Conservation (phyloP, 2,888 invertebrate genomes). For the Agrochola lychnidis region DNA sequence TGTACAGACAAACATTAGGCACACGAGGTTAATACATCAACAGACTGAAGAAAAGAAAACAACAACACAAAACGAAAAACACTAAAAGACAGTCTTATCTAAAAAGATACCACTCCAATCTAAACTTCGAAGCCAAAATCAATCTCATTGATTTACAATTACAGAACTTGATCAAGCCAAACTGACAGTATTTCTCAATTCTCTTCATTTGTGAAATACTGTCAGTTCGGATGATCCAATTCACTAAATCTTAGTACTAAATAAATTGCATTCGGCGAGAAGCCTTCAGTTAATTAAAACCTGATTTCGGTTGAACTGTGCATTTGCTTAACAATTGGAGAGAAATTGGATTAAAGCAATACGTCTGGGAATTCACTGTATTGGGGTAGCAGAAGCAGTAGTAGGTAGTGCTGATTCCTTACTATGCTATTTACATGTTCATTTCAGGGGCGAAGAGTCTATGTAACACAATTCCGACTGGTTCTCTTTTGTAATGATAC, state of each 20-base stretch:
- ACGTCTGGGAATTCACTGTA: slow-evolving; percentile 20
- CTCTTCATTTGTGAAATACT: slow-evolving; percentile 5
- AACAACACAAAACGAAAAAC: not conserved
- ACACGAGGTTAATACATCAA: not conserved
- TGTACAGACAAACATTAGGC: not conserved
- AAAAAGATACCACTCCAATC: slow-evolving; percentile 34
- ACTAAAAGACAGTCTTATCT: not conserved
- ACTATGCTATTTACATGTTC: not conserved
- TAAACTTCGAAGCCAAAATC: slow-evolving; percentile 28
- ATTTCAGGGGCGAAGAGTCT: not conserved
- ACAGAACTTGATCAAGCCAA: slow-evolving; percentile 26
- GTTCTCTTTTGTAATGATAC: not conserved
- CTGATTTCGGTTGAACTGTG: slow-evolving; percentile 21
- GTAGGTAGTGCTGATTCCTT: not conserved
- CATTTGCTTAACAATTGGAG: slow-evolving; percentile 27
- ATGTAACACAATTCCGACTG: not conserved
- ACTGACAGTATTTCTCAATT: slow-evolving; percentile 24
- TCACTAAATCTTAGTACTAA: too few relatives aligned
- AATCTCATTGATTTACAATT: slow-evolving; percentile 26
- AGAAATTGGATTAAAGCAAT: slow-evolving; percentile 16
- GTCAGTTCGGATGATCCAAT: not conserved
- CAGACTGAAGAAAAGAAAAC: not conserved
- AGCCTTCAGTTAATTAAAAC: slow-evolving; percentile 45
- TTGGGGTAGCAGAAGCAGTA: not conserved
- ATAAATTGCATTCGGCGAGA: slow-evolving; percentile 40